phyloP scores from a whole-genome alignment of 2,113 vertebrate species.

The Albula goreensis region DNA sequence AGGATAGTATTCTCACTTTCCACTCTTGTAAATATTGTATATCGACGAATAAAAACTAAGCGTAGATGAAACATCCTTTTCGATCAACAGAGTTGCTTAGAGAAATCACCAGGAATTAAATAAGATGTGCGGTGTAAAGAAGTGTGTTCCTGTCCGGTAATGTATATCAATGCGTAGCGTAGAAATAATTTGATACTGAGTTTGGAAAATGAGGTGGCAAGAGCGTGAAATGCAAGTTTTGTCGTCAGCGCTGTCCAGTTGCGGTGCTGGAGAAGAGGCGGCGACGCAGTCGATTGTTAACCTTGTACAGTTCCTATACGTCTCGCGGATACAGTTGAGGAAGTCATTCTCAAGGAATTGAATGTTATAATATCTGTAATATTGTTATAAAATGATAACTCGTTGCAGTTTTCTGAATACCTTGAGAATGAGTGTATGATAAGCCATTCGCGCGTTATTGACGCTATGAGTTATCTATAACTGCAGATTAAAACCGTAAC shows the following conservation, averaged over 20 bases:
- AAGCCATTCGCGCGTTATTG: background rate
- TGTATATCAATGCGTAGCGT: background rate
- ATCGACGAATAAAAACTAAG: background rate
- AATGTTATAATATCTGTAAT: background rate
- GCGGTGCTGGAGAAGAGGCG: slow-evolving; percentile 31
- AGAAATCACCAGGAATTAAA: background rate
- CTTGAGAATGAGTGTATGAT: background rate
- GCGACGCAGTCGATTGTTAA: slow-evolving; percentile 10
- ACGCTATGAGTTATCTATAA: background rate
- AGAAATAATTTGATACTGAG: background rate
- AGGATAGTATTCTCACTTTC: background rate
- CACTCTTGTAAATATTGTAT: slow-evolving; percentile 8
- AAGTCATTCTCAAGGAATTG: background rate
- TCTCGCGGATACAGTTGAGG: background rate
- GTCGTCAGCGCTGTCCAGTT: slow-evolving; percentile 29
- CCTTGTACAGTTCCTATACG: slow-evolving; percentile 19
- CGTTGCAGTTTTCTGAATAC: background rate
- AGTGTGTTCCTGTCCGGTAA: slow-evolving; percentile 2
- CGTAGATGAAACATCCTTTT: background rate
- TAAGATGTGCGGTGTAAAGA: background rate
- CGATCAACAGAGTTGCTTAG: background rate
- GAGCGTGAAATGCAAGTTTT: slow-evolving; percentile 25
- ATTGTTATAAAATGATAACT: background rate
- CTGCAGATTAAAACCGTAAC: background rate
- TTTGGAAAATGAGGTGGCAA: background rate